phyloP scores from a whole-genome alignment of 1,140 invertebrate species.

The Drosophila burlai region DNA sequence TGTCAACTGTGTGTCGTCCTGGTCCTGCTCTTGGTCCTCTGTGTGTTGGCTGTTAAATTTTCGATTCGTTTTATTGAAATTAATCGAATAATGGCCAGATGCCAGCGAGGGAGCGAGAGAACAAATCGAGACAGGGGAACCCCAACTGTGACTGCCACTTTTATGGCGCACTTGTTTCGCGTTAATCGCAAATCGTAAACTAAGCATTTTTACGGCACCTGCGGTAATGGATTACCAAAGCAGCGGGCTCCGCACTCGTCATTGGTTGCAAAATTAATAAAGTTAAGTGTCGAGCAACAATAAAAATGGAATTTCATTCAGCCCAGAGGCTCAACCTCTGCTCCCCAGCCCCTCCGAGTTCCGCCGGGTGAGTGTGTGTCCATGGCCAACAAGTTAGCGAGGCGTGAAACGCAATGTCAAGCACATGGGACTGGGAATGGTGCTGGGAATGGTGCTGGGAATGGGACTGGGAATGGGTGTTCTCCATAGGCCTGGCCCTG shows the following conservation, averaged over 20 bases:
- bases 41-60: slow-evolving; percentile 53
- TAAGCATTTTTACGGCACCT: slow-evolving; percentile 83
- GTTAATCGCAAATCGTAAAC: slow-evolving; percentile 83
- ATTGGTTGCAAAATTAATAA: slow-evolving; percentile 79
- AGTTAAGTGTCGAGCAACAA: slow-evolving; percentile 82
- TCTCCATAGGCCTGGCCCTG: not conserved
- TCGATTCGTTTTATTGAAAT: slow-evolving; percentile 76
- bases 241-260: slow-evolving; percentile 52
- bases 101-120: slow-evolving; percentile 16
- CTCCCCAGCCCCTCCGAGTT: not conserved
- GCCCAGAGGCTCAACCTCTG: slow-evolving; percentile 13
- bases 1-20: slow-evolving; percentile 27
- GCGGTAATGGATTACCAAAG: slow-evolving; percentile 81
- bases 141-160: slow-evolving; percentile 56
- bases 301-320: slow-evolving; percentile 69
- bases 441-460: slow-evolving; percentile 19
- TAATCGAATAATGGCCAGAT: slow-evolving; percentile 71
- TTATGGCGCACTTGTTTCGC: slow-evolving; percentile 82
- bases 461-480: not conserved
- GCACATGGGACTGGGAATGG: slow-evolving; percentile 46
- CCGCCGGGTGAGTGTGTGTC: slow-evolving; percentile 13
- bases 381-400: slow-evolving; percentile 60
- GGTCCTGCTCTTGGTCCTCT: not conserved
- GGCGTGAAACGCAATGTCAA: slow-evolving; percentile 71
- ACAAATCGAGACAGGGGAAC: slow-evolving; percentile 8